Conservation (phyloP, 2,113 vertebrate genomes). For the Serilophus lunatus region DNA sequence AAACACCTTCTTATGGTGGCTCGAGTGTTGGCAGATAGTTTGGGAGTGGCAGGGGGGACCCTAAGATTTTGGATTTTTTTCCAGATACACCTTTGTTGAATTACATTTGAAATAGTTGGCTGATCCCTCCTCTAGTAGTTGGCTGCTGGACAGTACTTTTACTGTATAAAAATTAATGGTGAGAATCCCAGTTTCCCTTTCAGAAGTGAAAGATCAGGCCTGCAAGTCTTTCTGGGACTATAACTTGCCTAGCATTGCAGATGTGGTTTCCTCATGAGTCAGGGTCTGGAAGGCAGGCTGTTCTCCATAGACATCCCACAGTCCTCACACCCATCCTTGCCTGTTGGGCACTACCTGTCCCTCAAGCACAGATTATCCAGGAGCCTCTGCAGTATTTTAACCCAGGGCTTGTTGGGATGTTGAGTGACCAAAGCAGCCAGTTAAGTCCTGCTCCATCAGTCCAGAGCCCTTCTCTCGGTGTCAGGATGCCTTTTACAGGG, state of each 20-base stretch:
- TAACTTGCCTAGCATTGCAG: not conserved
- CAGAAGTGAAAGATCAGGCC: not conserved
- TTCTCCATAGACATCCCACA: not conserved
- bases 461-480: fast-evolving
- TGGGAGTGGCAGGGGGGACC: not conserved
- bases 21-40: not conserved
- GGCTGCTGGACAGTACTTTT: not conserved
- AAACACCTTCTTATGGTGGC: not conserved
- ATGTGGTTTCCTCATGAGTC: not conserved
- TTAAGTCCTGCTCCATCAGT: not conserved
- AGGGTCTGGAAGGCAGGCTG: not conserved
- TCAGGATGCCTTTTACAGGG: not conserved
- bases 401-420: not conserved
- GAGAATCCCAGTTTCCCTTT: not conserved
- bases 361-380: not conserved
- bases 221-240: not conserved
- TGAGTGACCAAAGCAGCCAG: not conserved
- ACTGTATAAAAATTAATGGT: fast-evolving
- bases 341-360: not conserved
- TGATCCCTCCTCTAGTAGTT: not conserved
- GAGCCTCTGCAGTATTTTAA: not conserved
- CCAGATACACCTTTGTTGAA: not conserved
- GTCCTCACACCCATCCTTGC: not conserved
- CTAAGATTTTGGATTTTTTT: not conserved
- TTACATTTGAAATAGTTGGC: not conserved